phyloP scores from a whole-genome alignment of 2,113 vertebrate genomes.

The Gracilinanus agilis region DNA sequence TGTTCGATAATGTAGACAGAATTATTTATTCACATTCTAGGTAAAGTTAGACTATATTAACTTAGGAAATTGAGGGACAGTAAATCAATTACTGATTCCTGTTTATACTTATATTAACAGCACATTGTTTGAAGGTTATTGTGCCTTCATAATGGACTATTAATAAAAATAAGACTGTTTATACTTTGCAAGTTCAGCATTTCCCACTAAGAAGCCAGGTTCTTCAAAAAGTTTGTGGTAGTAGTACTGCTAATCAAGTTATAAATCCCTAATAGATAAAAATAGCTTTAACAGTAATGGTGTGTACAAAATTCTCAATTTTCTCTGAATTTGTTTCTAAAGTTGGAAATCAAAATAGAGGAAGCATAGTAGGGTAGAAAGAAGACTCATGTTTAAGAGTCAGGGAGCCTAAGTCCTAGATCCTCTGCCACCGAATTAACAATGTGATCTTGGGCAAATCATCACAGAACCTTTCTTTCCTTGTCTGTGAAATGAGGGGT shows the following conservation, averaged over 20 bases:
- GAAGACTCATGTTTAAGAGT: background rate
- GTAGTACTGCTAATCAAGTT: background rate
- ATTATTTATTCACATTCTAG: conserved; percentile 32
- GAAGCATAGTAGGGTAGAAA: background rate
- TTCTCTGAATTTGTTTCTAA: background rate
- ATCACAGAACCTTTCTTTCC: background rate
- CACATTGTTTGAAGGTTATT: background rate
- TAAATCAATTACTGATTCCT: background rate
- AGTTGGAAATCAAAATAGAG: conserved; percentile 13
- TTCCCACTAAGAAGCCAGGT: background rate
- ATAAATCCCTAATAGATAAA: background rate
- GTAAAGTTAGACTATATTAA: conserved; percentile 46
- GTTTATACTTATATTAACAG: background rate
- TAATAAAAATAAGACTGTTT: background rate
- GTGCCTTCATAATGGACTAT: background rate
- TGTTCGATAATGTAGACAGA: conserved; percentile 11
- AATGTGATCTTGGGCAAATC: background rate
- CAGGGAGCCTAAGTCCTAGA: conserved; percentile 7
- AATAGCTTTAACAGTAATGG: background rate
- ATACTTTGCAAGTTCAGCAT: background rate
- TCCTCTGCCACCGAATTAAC: background rate
- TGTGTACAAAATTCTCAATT: background rate
- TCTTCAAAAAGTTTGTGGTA: background rate
- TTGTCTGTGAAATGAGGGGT: background rate
- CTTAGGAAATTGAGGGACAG: background rate